Evolutionary conservation across 2,113 vertebrate genomes (phyloP).

Genomic region (Planiliza haematocheilus): DNA sequence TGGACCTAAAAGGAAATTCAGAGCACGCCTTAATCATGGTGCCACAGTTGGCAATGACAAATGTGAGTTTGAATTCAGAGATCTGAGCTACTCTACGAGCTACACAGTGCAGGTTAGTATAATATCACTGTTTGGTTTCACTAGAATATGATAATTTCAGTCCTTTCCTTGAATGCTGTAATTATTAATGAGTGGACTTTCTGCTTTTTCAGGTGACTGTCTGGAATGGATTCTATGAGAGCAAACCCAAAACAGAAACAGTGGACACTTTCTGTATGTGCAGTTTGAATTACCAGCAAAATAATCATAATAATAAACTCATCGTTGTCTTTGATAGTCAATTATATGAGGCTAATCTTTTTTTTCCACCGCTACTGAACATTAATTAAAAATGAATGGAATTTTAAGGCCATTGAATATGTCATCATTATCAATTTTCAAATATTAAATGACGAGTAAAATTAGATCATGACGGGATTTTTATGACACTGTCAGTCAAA

Average conservation of each 20-base stretch:
- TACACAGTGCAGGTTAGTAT: slow-evolving; percentile 82
- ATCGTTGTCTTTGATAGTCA: no score
- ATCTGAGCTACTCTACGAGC: slow-evolving; percentile 81
- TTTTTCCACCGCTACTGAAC: no score
- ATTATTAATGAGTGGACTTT: slow-evolving; percentile 12
- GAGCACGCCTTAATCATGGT: rapidly evolving
- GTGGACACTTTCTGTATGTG: slow-evolving; percentile 22
- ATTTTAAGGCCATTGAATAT: no score
- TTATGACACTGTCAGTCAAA: no score
- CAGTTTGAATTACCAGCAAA: background rate
- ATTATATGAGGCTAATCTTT: no score
- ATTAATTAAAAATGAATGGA: no score
- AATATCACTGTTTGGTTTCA: background rate
- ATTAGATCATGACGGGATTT: no score
- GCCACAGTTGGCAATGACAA: rapidly evolving
- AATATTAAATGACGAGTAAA: no score
- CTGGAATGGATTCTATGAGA: rapidly evolving
- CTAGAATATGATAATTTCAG: background rate
- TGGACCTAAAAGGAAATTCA: rapidly evolving
- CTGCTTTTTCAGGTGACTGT: slow-evolving; percentile 46
- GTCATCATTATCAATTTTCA: no score
- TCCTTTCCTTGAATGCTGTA: no score
- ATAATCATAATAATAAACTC: no score
- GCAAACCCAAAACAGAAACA: rapidly evolving
- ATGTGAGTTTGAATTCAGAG: slow-evolving; percentile 38